Evolutionary conservation across 2,797 vertebrate species (phyloP).

Genomic region (Phrynocephalus guinanensis): DNA sequence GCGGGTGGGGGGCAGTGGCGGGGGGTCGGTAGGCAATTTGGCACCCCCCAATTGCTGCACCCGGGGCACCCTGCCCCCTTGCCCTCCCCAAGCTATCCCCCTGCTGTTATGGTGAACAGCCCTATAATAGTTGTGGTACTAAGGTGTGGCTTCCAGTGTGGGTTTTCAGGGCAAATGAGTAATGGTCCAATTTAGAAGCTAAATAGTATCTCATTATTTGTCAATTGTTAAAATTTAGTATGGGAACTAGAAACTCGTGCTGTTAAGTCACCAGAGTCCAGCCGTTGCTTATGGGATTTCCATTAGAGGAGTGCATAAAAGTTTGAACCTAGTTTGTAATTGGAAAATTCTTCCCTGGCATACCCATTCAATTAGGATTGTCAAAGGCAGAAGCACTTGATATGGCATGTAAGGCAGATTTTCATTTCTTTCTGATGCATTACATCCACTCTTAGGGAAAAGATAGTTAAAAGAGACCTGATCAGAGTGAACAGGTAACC

Average conservation of each 20-base stretch:
- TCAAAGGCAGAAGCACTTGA: conserved; percentile 20
- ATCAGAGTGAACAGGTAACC: background rate
- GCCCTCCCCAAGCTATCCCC: too few relatives aligned
- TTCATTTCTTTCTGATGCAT: background rate
- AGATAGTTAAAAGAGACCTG: background rate
- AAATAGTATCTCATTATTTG: background rate
- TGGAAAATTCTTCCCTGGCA: background rate
- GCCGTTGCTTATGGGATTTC: background rate
- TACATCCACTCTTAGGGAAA: background rate
- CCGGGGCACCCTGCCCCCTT: too few relatives aligned
- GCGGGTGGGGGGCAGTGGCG: too few relatives aligned
- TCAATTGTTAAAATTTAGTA: background rate
- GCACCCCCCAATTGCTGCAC: too few relatives aligned
- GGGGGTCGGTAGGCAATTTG: too few relatives aligned
- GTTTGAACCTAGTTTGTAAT: background rate
- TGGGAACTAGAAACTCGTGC: conserved; percentile 5
- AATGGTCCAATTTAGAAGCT: background rate
- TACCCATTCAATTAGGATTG: background rate
- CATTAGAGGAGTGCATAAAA: conserved; percentile 3
- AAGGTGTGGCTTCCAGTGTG: background rate
- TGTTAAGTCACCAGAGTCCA: background rate
- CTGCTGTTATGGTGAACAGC: background rate
- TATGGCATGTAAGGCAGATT: background rate
- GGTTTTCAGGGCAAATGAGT: background rate
- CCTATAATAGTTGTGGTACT: background rate